Conservation (phyloP, 30 jellyfish, hydroid and myxozoan genomes). For the Cassiopea andromeda region DNA sequence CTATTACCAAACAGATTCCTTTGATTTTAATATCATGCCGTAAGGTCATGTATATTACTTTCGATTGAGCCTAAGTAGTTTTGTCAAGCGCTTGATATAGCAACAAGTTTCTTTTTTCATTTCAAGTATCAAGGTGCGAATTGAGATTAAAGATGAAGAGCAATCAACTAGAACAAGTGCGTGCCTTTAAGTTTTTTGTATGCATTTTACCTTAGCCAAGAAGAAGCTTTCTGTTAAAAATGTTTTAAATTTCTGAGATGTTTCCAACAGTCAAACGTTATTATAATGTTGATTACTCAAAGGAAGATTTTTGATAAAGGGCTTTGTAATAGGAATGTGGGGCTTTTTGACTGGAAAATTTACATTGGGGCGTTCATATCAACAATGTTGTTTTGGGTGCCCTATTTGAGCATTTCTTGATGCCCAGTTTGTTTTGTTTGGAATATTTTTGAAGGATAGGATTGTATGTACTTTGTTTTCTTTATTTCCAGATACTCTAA, state of each 20-base stretch:
- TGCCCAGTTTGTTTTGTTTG: not conserved
- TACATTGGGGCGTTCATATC: too few species aligned
- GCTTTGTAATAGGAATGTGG: too few species aligned
- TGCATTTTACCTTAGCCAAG: not conserved
- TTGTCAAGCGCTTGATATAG: not conserved
- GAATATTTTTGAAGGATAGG: not conserved
- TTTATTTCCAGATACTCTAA: not conserved
- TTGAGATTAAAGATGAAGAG: not conserved
- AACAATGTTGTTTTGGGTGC: too few species aligned
- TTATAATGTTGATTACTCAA: too few species aligned
- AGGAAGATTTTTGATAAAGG: too few species aligned
- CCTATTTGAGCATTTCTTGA: not conserved
- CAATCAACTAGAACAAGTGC: not conserved
- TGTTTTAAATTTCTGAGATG: not conserved
- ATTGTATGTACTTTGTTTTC: not conserved
- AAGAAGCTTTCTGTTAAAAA: not conserved
- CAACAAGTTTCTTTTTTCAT: not conserved
- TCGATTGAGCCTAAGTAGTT: not conserved
- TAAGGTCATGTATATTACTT: too few species aligned
- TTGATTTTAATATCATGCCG: too few species aligned
- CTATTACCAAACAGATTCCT: too few species aligned
- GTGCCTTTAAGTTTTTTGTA: not conserved
- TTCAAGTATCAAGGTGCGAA: not conserved
- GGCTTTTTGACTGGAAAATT: too few species aligned
- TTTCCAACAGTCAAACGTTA: too few species aligned